Evolutionary conservation across 2,113 vertebrate genomes (phyloP).

Genomic region (Psittacula cyanocephala): DNA sequence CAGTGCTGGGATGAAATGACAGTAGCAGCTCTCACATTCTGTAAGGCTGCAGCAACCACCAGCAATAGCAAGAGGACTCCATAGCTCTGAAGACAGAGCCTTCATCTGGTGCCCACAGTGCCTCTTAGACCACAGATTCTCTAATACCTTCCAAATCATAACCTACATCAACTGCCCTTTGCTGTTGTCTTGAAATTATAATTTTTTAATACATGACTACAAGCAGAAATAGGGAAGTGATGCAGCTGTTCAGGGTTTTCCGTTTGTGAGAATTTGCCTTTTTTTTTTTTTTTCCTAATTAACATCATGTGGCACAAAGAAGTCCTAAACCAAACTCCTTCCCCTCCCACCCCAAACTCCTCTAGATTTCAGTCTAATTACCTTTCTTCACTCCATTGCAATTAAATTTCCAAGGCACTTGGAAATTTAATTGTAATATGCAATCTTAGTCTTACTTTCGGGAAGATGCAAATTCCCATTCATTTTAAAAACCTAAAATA

Average conservation of each 20-base stretch:
- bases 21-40: neutral
- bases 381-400: neutral
- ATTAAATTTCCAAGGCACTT: neutral
- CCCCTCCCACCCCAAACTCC: neutral
- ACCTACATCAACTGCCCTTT: neutral
- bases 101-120: neutral
- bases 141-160: neutral
- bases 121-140: neutral
- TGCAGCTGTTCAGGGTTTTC: neutral
- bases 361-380: neutral
- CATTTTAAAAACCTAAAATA: neutral
- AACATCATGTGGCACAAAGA: neutral
- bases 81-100: neutral
- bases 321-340: neutral
- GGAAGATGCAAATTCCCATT: neutral
- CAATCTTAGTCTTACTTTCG: neutral
- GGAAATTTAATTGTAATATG: neutral
- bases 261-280: neutral
- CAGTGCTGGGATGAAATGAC: neutral
- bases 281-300: neutral
- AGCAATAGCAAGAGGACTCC: neutral
- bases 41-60: neutral
- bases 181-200: neutral
- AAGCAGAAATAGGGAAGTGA: neutral
- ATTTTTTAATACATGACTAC: neutral